These are phyloP conservation scores for Parazoanthus atlanticus DNA, from an alignment of 92 coral and sea anemone species.

Conservation along the genomic window DNA sequence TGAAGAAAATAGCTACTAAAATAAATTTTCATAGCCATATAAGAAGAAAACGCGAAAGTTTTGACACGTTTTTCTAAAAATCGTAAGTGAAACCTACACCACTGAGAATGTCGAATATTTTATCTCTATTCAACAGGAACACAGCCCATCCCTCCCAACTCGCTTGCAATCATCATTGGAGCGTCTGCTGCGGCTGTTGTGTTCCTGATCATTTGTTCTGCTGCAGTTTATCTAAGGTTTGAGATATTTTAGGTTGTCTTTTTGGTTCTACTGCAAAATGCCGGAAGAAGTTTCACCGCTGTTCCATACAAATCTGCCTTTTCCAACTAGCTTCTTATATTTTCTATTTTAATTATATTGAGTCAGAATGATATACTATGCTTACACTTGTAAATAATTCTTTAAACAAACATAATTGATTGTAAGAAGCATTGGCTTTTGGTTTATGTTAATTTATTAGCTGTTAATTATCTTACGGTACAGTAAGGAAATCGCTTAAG, in stretches of 20 bases:
- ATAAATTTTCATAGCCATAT: too few species aligned
- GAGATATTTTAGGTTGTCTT: background rate
- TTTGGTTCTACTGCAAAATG: background rate
- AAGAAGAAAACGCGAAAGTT: background rate
- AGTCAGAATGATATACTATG: too few species aligned
- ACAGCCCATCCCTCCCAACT: background rate
- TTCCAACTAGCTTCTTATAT: background rate
- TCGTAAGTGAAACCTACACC: background rate
- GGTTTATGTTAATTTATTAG: too few species aligned
- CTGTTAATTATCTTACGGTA: too few species aligned
- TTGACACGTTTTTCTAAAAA: background rate
- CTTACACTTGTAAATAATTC: too few species aligned
- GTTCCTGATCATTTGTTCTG: background rate
- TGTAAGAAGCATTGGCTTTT: too few species aligned
- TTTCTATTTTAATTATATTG: background rate
- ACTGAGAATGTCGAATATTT: background rate
- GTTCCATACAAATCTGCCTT: too few species aligned
- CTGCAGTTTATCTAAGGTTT: slow-evolving; percentile 9
- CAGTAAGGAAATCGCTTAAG: too few species aligned
- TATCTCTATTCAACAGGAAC: background rate
- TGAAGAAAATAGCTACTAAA: too few species aligned
- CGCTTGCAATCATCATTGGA: slow-evolving; percentile 24
- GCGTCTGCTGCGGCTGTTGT: slow-evolving; percentile 1
- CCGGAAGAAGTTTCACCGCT: background rate
- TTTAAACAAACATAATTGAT: too few species aligned